Conservation (phyloP, 2,888 invertebrate genomes). For the Gerris lacustris region DNA sequence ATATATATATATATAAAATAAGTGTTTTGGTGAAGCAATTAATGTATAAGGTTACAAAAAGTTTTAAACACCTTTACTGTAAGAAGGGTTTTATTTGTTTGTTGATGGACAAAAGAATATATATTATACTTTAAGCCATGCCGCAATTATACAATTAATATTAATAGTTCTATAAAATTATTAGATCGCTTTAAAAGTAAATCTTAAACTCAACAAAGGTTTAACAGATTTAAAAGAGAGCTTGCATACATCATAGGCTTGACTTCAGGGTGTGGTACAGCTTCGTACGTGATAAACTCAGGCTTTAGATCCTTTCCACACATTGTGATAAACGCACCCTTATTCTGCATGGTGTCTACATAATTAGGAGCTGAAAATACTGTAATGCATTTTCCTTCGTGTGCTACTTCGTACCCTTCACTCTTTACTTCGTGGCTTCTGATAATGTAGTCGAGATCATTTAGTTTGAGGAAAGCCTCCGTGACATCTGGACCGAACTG, state of each 20-base stretch:
- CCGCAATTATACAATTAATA: too few species aligned
- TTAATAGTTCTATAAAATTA: too few species aligned
- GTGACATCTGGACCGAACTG: constrained; percentile 18
- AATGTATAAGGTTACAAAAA: too few species aligned
- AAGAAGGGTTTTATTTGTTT: too few species aligned
- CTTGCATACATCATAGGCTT: neutral
- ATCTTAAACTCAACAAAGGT: neutral
- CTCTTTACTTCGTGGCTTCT: constrained; percentile 13
- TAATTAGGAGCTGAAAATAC: constrained; percentile 19
- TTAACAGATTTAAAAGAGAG: neutral
- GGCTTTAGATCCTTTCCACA: constrained; percentile 9
- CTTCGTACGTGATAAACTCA: constrained; percentile 13
- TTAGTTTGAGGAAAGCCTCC: constrained; percentile 8
- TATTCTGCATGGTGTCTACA: constrained; percentile 11
- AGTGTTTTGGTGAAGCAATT: too few species aligned
- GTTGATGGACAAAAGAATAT: too few species aligned
- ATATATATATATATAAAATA: too few species aligned
- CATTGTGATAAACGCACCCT: constrained; percentile 14
- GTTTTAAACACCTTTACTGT: too few species aligned
- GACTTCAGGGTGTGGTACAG: constrained; percentile 11
- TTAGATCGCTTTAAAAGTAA: too few species aligned
- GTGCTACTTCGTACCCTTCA: constrained; percentile 6
- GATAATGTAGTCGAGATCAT: constrained; percentile 18
- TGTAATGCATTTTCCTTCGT: constrained; percentile 14
- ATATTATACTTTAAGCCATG: too few species aligned